Conservation (phyloP, 1,140 invertebrate genomes). For the Panulirus ornatus region DNA sequence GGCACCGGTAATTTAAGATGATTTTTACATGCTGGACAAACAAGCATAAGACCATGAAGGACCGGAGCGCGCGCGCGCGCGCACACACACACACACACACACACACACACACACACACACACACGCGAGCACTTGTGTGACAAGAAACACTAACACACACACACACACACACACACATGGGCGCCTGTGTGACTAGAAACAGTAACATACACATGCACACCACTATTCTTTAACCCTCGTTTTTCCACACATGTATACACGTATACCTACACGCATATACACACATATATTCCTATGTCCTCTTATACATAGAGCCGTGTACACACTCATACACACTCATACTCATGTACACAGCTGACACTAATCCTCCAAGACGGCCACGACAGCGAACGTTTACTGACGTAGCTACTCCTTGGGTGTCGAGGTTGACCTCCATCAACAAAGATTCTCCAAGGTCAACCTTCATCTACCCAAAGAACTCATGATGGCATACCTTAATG, state of each 20-base stretch:
- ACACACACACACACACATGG: conserved; percentile 12
- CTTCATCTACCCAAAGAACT: too few species aligned
- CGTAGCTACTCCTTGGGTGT: too few species aligned
- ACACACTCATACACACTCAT: too few species aligned
- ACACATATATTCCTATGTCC: too few species aligned
- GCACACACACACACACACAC: background rate
- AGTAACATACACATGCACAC: background rate
- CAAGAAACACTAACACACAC: background rate
- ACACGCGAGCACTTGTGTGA: background rate
- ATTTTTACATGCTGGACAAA: conserved; percentile 20
- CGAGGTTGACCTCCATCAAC: too few species aligned
- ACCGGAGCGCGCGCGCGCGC: background rate
- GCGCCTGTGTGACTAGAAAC: background rate
- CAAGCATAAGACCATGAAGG: background rate
- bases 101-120: background rate
- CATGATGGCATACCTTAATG: too few species aligned
- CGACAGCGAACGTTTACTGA: too few species aligned
- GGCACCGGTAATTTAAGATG: conserved; percentile 1
- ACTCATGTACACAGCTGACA: too few species aligned
- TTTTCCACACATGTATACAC: background rate
- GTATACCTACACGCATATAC: too few species aligned
- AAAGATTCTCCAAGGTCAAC: too few species aligned
- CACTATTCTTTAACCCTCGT: background rate
- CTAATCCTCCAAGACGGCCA: too few species aligned
- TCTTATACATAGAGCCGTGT: too few species aligned